phyloP scores from a whole-genome alignment of 2,113 vertebrate genomes.

The Brevimyrus niger region DNA sequence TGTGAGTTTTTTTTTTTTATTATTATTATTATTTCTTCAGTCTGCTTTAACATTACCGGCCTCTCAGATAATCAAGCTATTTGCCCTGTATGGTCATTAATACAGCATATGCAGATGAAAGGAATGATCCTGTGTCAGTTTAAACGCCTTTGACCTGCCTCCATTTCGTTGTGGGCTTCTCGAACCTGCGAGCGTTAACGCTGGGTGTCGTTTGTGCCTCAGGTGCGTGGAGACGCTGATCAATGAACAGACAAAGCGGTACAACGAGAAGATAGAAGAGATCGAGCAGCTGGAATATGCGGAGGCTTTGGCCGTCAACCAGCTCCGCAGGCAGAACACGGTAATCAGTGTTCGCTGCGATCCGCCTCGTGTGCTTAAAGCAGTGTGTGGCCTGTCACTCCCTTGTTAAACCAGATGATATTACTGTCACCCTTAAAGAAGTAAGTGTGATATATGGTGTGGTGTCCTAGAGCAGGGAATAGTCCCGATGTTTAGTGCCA shows the following conservation, averaged over 20 bases:
- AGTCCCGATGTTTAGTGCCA: neutral
- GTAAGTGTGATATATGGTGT: neutral
- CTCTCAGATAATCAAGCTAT: neutral
- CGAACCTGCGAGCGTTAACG: neutral
- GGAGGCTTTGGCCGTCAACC: slow-evolving; percentile 75
- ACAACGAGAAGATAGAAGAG: slow-evolving; percentile 91
- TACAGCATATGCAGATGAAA: neutral
- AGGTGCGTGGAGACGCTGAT: slow-evolving; percentile 95
- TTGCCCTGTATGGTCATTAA: neutral
- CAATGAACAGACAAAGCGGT: slow-evolving; percentile 85
- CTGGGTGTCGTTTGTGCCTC: neutral
- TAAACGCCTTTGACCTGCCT: neutral
- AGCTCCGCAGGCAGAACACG: slow-evolving; percentile 74
- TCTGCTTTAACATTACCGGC: neutral
- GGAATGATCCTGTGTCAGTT: neutral
- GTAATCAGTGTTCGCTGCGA: slow-evolving; percentile 45
- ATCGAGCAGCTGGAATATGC: slow-evolving; percentile 89
- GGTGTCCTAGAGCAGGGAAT: neutral
- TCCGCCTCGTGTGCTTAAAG: neutral
- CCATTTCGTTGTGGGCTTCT: neutral
- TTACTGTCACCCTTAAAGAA: neutral
- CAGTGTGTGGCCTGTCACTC: neutral
- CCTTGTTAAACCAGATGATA: neutral
- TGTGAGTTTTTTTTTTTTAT: slow-evolving; percentile 59
- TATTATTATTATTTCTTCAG: neutral